Base-by-base conservation (phyloP, 2,113 vertebrate genomes). In the Polyodon spathula region DNA sequence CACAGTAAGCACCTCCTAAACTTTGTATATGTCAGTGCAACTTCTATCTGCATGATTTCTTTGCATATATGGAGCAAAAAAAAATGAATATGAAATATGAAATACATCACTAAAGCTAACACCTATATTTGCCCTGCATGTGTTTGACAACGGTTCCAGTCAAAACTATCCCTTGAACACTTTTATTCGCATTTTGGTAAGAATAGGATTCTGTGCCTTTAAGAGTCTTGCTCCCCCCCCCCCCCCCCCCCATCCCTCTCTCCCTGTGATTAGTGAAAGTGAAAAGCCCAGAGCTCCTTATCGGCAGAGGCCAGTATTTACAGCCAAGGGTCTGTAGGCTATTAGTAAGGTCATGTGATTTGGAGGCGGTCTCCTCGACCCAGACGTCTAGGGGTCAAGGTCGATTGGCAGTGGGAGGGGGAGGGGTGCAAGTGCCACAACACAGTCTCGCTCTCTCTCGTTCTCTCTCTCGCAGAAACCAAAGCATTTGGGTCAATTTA, bases 261-360 rank as follows among this genome's bases (percentile, higher is more conserved):
- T 63, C 65, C 43, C 59, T 15, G 40, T 38, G 46, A 39, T 56
- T 7, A 56, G 62, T 61, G 54, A 79, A 73, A 72, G 77, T 65
- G 73, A 70, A 74, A 61, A 66, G 66, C 73, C 59, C 63, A 43
- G 67, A 70, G 79, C 70, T 74, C 51, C 76, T 82, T 84, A 84
- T 86, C 85, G 61, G 74, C 15, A 10, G 73, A 64, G 72, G n/a
- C 11, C 73, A 69, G 73, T 68, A 73, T 81, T 78, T 79, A 80
- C 78, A 72, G 79, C 80, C 75, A 72, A 69, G 58, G 54, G 72
- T 66, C 73, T 76, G 81, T 75, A 76, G 75, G 76, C 77, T 76
- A 75, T 75, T 76, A 75, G 68, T 66, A 67, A 62, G 76, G 74
- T 81, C 83, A 80, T 74, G 78, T 82, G 80, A 81, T 78, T 67